Base-by-base conservation (phyloP, 2,113 vertebrate species). In the Desmodus rotundus region DNA sequence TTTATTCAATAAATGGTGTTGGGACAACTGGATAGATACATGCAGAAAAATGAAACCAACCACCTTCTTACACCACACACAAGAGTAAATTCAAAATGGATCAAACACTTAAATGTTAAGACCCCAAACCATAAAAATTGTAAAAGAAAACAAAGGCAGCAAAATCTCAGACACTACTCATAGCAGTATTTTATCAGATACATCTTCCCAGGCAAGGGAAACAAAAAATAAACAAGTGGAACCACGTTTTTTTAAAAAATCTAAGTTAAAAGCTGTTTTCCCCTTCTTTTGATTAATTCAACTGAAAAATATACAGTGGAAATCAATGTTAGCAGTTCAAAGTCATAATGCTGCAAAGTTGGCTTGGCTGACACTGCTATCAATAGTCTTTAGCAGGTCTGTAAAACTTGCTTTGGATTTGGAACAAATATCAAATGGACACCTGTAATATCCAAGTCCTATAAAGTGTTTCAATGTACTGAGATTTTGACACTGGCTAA, bases 301-400 rank as follows among this genome's bases (percentile, higher is more conserved):
- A 41, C 84, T 83, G 22, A 91, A 93, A 78, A 91, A 54, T 54
- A 74, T 6, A 52, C 11, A 68, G 13, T 52, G 26, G 17, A 82
- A 70, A 92, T 58, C 31, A 86, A 81, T 74, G 77, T 87, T 92
- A 94, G 58, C 52, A 91, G n/a, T 82, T 83, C n/a, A 91, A 76
- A 87, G 82, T 63, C 50, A 50, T 38, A 74, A 89, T n/a, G n/a
- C 33, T 26, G 81, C 12, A 54, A 95, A 61, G 9, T n/a, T 91
- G 24, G 36, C 20, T 82, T 80, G 33, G 26, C 28, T 67, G 91
- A 56, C 63, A 41, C 15, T 76, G 16, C 17, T 31, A 47, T 38
- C 72, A 89, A 63, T 26, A 26, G 20, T 36, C 54, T 54, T 84
- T 84, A 82, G 76, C 24, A 87, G 33, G 47, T 54, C 56, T 89